Evolutionary conservation across 2,797 vertebrate genomes (phyloP), one percentile per base, ranked within the genome.

Genomic region (Paguma larvata): DNA sequence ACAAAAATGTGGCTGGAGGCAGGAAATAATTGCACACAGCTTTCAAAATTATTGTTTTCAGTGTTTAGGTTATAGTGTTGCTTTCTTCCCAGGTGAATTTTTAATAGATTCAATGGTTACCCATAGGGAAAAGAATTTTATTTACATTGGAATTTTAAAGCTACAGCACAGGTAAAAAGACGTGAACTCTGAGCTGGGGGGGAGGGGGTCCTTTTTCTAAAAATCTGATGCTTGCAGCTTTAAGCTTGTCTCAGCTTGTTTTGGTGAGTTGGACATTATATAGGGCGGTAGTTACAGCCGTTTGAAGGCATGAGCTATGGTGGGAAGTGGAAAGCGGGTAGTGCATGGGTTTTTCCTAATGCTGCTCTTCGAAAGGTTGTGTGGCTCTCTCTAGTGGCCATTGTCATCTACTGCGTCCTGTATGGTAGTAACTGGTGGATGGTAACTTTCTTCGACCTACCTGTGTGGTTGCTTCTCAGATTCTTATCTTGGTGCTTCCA

Each of bases 311-410:
- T 38, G 51, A 41, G 9, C 32, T 10, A 0, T 38, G 86, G 56
- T 44, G 97, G 65, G 83, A 92, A 32, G 15, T 82, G 96, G 62
- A 0, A 75, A 85, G 41, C 62, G 67, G 44, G 4, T 14, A 2
- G 59, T 46, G 44, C 9, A 23, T 41, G n/a, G 18, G 1, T 2
- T 34, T 87, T 51, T 41, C 0, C 2, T n/a, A 14, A 12, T 6
- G 30, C 30, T 38, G 67, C n/a, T 89, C 96, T 97, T 98, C 97
- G 80, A n/a, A 72, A 97, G 91, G 97, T 95, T 91, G 14, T 97
- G 83, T 97, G 96, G 97, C 97, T 93, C 97, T 98, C 98, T 97
- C 98, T 99, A 94, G 98, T 98, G 99, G 97, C 86, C 34, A 21
- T 15, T 67, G 1, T 5, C 0, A 0, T 41, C 12, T 89, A 96